These are phyloP conservation scores for Plemyria rubiginata DNA, from an alignment of 2,888 invertebrate genomes.

Conservation along the genomic window DNA sequence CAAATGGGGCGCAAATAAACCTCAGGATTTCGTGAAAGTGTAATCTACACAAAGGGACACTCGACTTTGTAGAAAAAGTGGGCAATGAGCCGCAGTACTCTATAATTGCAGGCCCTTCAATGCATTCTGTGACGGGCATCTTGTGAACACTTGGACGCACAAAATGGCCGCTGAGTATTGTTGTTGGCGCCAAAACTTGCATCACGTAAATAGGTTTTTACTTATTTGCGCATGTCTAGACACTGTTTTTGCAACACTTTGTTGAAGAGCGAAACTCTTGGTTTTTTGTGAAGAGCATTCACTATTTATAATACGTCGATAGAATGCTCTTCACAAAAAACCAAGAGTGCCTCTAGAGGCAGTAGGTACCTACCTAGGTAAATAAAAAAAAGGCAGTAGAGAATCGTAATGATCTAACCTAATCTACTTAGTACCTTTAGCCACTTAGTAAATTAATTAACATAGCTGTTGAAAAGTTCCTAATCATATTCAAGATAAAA, in stretches of 20 bases:
- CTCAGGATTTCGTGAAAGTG: conserved; percentile 34
- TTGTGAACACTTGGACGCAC: conserved; percentile 33
- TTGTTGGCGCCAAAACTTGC: conserved; percentile 49
- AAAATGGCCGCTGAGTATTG: conserved; percentile 42
- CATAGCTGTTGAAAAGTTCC: too few relatives aligned
- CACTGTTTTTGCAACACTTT: conserved; percentile 23
- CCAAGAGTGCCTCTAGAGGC: too few relatives aligned
- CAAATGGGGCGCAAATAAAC: conserved; percentile 30
- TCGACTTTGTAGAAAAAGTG: conserved; percentile 29
- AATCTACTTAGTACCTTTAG: too few relatives aligned
- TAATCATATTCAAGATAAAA: too few relatives aligned
- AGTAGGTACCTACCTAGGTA: too few relatives aligned
- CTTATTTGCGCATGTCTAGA: conserved; percentile 37
- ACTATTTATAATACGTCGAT: neutral
- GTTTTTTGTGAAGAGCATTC: conserved; percentile 21
- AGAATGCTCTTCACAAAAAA: neutral
- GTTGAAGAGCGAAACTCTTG: conserved; percentile 12
- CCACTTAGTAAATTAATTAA: too few relatives aligned
- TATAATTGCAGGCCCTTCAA: conserved; percentile 38
- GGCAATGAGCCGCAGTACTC: conserved; percentile 28
- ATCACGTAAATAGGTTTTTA: conserved; percentile 25
- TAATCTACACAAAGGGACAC: conserved; percentile 29
- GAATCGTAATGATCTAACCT: too few relatives aligned
- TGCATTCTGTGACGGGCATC: conserved; percentile 27
- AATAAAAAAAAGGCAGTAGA: too few relatives aligned